phyloP scores from a whole-genome alignment of 2,797 vertebrate genomes.

The Pipistrellus nathusii region DNA sequence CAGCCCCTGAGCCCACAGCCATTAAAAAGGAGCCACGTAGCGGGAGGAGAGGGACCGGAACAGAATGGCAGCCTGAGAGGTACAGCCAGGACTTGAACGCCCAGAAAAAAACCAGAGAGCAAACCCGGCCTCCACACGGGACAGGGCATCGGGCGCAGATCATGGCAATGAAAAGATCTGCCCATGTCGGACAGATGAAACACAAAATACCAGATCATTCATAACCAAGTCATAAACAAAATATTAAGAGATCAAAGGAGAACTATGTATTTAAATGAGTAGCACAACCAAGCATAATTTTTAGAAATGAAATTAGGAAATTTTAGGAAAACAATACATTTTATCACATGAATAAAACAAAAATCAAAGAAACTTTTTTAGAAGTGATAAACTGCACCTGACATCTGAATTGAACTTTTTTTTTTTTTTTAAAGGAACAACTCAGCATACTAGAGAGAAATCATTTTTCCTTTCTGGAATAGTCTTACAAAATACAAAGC shows the following conservation, averaged over 20 bases:
- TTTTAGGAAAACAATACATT: background rate
- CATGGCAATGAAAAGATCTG: background rate
- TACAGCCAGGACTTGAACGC: background rate
- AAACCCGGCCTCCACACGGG: background rate
- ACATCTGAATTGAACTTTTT: background rate
- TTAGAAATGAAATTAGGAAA: background rate
- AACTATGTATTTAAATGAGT: background rate
- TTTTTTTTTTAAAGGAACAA: background rate
- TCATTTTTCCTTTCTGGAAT: background rate
- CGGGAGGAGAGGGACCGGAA: background rate
- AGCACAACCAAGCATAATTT: background rate
- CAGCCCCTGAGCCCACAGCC: background rate
- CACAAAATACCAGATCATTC: background rate
- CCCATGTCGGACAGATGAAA: background rate
- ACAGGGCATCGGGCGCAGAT: background rate
- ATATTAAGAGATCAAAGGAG: background rate
- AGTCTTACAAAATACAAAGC: background rate
- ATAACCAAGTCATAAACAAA: constrained; percentile 1
- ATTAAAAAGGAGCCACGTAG: background rate
- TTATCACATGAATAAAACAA: background rate
- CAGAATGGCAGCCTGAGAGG: background rate
- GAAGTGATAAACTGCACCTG: background rate
- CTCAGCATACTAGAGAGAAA: background rate
- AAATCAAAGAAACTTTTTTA: background rate
- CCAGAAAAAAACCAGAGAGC: background rate